Evolutionary conservation across 2,113 vertebrate species (phyloP), one percentile per base, ranked within the genome.

Genomic region (Sturnus vulgaris): DNA sequence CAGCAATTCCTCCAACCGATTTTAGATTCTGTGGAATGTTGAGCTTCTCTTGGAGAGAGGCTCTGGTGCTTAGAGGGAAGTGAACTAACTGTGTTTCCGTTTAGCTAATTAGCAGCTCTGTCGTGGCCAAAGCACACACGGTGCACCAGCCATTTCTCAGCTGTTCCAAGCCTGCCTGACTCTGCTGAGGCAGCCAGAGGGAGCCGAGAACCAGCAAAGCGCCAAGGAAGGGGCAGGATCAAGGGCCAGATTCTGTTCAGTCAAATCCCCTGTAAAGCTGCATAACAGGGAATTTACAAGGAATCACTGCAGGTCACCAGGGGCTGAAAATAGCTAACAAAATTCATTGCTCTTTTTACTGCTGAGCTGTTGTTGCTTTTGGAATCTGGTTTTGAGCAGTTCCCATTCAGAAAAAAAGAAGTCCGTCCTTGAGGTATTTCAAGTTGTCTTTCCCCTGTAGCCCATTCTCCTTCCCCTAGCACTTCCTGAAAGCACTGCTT

Each of bases 81-180:
- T 50, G 44, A 92, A 84, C 46, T 79, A 85, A 85, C 65, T 81
- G 53, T 78, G 61, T 90, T 96, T 89, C 71, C 12, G 13, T 82
- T 87, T 92, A 87, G 91, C 53, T 85, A 88, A 94, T 96, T 90
- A 91, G 75, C 78, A 63, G 71, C 55, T n/a, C 47, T 66, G 31
- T 59, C 75, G 31, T 31, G 31, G 90, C 94, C 94, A 96, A 95
- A 70, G 90, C 55, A 87, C 81, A 87, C 75, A 90, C 0, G 0
- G 9, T 14, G 37, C 72, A 87, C 53, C 78, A 92, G 66, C 42
- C 87, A 46, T 86, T 91, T 85, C 66, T 55, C 88, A 85, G 93
- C 84, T 92, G 61, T 91, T 71, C 76, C 55, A 89, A 23, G 78
- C 49, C 77, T 76, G 70, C n/a, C 4, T 65, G 57, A 49, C 49